A percentile compares a stretch with the other conserved stretches of the same genome.
Conservation (phyloP, 1,140 invertebrate genomes). For the Antheraea pernyi region DNA sequence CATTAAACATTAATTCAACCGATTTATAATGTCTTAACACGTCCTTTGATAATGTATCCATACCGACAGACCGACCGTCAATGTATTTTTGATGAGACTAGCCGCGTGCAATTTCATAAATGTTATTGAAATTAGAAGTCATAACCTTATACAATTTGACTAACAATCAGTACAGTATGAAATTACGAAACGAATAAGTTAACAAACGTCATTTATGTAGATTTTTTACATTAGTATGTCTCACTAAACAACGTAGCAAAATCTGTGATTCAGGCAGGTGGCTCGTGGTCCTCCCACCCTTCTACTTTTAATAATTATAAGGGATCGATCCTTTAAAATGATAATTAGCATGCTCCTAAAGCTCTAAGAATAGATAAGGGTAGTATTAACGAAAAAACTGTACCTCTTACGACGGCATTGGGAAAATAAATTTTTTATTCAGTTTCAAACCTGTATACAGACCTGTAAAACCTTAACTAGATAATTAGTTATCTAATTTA, state of each 20-base stretch:
- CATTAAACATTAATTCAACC: conserved; percentile 10
- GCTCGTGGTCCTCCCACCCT: neutral
- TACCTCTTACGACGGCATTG: neutral
- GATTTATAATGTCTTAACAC: neutral
- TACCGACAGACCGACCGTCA: neutral
- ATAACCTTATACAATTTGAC: no score
- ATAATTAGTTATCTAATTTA: neutral
- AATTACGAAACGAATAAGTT: no score
- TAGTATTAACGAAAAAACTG: neutral
- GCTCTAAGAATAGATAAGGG: neutral
- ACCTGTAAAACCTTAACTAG: neutral
- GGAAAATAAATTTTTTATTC: neutral
- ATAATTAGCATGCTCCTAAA: conserved; percentile 20
- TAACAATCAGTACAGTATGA: no score
- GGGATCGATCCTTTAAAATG: neutral
- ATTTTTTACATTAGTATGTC: neutral
- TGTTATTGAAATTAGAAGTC: no score
- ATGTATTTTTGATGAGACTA: neutral
- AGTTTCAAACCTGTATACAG: neutral
- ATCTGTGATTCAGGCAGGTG: neutral
- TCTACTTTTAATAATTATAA: conserved; percentile 9
- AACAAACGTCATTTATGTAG: no score
- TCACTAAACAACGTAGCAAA: neutral
- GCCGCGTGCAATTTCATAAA: neutral
- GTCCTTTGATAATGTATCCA: conserved; percentile 12